Percentiles rank a stretch among this genome's conserved stretches.
Conservation (phyloP, 2,113 vertebrate genomes). For the Callaeas wilsoni region DNA sequence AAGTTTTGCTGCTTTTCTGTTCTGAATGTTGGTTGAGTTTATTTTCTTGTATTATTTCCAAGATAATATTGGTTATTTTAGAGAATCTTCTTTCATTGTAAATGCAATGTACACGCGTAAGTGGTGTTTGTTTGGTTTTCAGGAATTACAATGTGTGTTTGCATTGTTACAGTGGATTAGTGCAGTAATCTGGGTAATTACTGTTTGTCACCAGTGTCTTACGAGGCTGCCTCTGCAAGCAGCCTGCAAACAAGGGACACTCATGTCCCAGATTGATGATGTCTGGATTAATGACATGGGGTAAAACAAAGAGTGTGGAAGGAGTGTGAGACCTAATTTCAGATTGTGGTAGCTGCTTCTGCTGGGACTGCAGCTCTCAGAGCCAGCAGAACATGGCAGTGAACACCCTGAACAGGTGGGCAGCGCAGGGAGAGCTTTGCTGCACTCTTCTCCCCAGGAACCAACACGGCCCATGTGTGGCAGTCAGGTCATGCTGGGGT, state of each 20-base stretch:
- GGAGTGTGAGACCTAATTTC: not conserved
- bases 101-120: not conserved
- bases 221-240: not conserved
- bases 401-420: not conserved
- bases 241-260: not conserved
- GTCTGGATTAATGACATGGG: not conserved
- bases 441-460: not conserved
- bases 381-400: not conserved
- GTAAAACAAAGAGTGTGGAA: not conserved
- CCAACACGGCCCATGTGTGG: not conserved
- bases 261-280: not conserved
- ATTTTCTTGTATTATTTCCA: not conserved
- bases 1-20: not conserved
- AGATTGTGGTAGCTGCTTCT: not conserved
- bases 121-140: not conserved
- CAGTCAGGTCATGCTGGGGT: not conserved
- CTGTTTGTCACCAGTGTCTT: not conserved
- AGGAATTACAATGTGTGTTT: not conserved
- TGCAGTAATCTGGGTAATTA: conserved; percentile 16
- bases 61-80: not conserved
- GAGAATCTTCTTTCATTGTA: not conserved
- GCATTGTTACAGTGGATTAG: not conserved
- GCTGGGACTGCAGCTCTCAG: not conserved
- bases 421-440: not conserved
- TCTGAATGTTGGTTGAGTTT: not conserved